Evolutionary conservation across 2,113 vertebrate genomes (phyloP).

Genomic region (Camelus bactrianus): DNA sequence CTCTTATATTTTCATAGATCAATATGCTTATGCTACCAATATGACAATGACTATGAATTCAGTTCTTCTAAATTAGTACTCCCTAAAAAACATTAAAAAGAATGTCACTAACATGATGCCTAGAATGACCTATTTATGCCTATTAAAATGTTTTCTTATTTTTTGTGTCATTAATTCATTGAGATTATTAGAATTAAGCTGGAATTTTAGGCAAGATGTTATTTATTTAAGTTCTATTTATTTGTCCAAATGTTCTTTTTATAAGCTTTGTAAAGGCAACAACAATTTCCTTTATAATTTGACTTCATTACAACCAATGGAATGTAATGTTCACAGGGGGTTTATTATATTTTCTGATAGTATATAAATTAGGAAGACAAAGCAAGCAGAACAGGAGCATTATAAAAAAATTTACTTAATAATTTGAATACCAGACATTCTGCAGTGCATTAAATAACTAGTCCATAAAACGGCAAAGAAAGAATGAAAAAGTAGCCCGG

Average conservation of each 20-base stretch:
- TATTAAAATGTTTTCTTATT: not conserved
- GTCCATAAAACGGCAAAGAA: not conserved
- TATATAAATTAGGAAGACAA: slow-evolving; percentile 60
- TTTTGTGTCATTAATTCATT: not conserved
- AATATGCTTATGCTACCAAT: not conserved
- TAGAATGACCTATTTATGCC: not conserved
- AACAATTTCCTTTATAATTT: slow-evolving; percentile 57
- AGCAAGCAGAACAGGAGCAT: slow-evolving; percentile 45
- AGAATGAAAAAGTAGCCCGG: not conserved
- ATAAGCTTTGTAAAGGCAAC: slow-evolving; percentile 29
- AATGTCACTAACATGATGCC: not conserved
- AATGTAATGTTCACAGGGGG: not conserved
- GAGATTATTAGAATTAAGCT: not conserved
- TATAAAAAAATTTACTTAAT: slow-evolving; percentile 51
- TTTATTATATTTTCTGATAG: slow-evolving; percentile 45
- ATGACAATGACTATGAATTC: not conserved
- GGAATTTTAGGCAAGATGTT: slow-evolving; percentile 9
- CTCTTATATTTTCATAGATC: not conserved
- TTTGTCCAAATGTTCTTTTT: slow-evolving; percentile 55
- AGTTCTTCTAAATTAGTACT: not conserved
- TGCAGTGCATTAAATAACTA: not conserved
- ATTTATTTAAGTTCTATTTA: slow-evolving; percentile 22
- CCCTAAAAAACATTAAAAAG: not conserved
- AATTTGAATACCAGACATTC: slow-evolving; percentile 42
- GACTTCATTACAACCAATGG: slow-evolving; percentile 36